These are phyloP conservation scores for Zosterops hypoxanthus DNA, from an alignment of 2,113 vertebrate species.

Conservation along the genomic window DNA sequence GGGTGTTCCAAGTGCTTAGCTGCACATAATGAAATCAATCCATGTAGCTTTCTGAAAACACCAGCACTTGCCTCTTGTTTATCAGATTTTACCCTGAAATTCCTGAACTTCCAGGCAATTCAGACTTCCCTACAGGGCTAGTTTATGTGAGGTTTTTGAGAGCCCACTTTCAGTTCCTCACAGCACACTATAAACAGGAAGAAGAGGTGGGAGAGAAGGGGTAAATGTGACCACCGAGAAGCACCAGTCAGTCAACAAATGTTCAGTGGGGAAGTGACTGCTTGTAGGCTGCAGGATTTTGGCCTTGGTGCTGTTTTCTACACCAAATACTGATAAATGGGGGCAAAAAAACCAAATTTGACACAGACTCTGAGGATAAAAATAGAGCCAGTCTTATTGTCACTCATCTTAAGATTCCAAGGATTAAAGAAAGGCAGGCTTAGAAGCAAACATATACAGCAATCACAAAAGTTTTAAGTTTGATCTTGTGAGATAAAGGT, in stretches of 20 bases:
- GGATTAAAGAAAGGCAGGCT: not conserved
- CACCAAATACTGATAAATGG: not conserved
- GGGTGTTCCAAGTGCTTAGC: constrained; percentile 13
- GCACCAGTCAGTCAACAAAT: not conserved
- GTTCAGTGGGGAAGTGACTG: not conserved
- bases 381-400: not conserved
- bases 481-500: not conserved
- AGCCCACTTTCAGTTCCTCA: not conserved
- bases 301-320: not conserved
- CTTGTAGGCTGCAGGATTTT: not conserved
- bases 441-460: not conserved
- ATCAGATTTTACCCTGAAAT: constrained; percentile 15
- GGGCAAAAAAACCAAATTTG: not conserved
- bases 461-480: not conserved
- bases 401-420: not conserved
- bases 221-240: not conserved
- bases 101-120: not conserved
- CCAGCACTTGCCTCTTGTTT: not conserved
- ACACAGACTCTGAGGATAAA: not conserved
- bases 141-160: not conserved
- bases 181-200: not conserved
- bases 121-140: not conserved
- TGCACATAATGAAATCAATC: constrained; percentile 4
- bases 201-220: not conserved
- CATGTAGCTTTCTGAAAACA: not conserved